phyloP scores from a whole-genome alignment of 2,888 invertebrate species.

The Stenoptilia bipunctidactyla region DNA sequence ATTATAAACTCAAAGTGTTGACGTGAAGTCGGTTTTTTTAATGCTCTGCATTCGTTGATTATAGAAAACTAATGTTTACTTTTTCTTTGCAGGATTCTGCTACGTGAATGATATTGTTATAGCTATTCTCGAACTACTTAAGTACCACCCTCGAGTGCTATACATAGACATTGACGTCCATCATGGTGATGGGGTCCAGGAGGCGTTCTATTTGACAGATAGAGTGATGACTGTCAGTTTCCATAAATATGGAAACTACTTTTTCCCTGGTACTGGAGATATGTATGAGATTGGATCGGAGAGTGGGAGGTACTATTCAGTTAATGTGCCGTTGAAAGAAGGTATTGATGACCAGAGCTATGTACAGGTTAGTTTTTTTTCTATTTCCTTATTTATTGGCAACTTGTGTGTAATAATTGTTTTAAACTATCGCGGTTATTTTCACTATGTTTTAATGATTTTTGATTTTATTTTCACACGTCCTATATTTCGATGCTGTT shows the following conservation, averaged over 20 bases:
- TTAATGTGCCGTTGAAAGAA: constrained; percentile 97
- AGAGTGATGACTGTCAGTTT: constrained; percentile 99
- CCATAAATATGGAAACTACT: constrained; percentile 98
- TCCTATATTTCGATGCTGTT: too few relatives aligned
- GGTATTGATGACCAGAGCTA: constrained; percentile 96
- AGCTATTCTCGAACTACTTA: constrained; percentile 93
- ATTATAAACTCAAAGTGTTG: too few relatives aligned
- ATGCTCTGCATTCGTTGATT: too few relatives aligned
- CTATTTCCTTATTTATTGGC: neutral
- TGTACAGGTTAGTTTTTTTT: constrained; percentile 72
- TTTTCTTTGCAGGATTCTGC: constrained; percentile 82
- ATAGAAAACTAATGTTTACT: constrained; percentile 2
- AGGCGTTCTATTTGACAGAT: constrained; percentile 97
- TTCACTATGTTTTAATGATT: too few relatives aligned
- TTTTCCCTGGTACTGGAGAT: constrained; percentile 98
- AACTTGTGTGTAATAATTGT: too few relatives aligned
- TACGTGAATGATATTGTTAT: constrained; percentile 99
- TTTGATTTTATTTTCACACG: too few relatives aligned
- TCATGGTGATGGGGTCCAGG: constrained; percentile 97
- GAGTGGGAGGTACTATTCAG: constrained; percentile 95
- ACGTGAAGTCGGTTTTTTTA: too few relatives aligned
- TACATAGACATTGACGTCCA: constrained; percentile 99
- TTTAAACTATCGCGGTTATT: too few relatives aligned
- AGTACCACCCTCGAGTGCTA: constrained; percentile 93
- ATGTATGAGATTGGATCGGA: constrained; percentile 99